These are phyloP conservation scores for Anthopleura sola DNA, from an alignment of 64 coral and sea anemone species.

Conservation along the genomic window DNA sequence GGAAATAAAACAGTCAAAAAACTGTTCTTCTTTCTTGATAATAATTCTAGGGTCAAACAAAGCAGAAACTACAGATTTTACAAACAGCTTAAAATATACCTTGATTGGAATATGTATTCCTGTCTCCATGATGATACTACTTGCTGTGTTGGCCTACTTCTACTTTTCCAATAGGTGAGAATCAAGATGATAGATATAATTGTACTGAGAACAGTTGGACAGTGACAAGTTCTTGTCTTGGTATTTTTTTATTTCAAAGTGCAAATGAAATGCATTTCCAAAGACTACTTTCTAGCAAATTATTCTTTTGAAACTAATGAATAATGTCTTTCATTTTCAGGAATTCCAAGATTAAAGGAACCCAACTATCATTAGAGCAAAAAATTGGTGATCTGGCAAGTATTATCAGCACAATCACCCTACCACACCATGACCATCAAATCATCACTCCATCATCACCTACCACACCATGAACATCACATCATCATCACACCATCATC, in stretches of 20 bases:
- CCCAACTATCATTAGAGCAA: background rate
- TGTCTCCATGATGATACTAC: background rate
- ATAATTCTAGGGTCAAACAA: background rate
- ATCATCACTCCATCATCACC: too few relatives aligned
- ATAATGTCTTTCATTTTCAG: background rate
- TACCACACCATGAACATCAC: too few relatives aligned
- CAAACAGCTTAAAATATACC: background rate
- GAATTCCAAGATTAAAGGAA: background rate
- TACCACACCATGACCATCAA: too few relatives aligned
- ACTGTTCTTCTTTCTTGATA: background rate
- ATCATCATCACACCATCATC: too few relatives aligned
- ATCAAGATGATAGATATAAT: background rate
- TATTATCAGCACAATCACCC: background rate
- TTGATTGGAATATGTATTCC: background rate
- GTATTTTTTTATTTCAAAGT: too few relatives aligned
- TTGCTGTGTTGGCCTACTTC: background rate
- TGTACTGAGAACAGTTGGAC: too few relatives aligned
- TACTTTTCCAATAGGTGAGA: background rate
- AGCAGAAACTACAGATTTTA: background rate
- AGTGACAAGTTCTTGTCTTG: too few relatives aligned
- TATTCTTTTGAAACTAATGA: background rate
- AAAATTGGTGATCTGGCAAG: background rate
- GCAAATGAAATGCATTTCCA: too few relatives aligned
- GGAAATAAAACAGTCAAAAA: background rate
- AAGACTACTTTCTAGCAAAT: background rate